Conservation (phyloP, 2,888 invertebrate genomes). For the Dryococelus australis region DNA sequence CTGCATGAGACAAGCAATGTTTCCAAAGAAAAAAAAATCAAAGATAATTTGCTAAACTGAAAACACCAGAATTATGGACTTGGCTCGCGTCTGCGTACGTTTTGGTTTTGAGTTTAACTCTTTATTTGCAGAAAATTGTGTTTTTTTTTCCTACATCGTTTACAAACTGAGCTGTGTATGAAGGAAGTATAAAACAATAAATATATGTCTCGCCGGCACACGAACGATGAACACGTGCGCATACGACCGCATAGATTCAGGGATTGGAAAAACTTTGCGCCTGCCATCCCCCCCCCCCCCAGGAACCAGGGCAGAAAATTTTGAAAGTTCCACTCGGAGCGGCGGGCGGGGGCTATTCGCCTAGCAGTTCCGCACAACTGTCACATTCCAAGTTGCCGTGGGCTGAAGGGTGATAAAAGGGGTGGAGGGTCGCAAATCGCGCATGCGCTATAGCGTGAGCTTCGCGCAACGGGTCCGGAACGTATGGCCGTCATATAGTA, state of each 20-base stretch:
- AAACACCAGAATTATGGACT: too few species aligned
- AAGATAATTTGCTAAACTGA: too few species aligned
- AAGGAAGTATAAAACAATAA: background rate
- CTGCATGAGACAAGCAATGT: too few species aligned
- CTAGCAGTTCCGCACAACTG: background rate
- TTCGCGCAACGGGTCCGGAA: background rate
- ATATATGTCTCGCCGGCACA: background rate
- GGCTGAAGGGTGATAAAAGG: background rate
- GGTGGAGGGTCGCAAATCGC: background rate
- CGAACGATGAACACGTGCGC: background rate
- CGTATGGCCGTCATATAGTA: slow-evolving; percentile 10
- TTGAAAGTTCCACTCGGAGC: background rate
- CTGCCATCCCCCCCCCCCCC: background rate
- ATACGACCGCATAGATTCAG: background rate
- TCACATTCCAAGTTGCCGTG: background rate
- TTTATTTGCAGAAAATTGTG: too few species aligned
- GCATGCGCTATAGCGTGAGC: background rate
- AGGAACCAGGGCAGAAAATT: background rate
- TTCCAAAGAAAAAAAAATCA: too few species aligned
- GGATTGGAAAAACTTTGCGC: background rate
- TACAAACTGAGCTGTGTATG: too few species aligned
- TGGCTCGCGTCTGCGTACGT: too few species aligned
- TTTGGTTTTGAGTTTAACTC: too few species aligned
- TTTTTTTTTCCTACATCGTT: too few species aligned
- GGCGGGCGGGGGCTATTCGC: background rate